A percentile compares a stretch with the other conserved stretches of the same genome.
phyloP scores from a whole-genome alignment of 1,140 invertebrate genomes.

The Hyposmocoma kahamanoa region DNA sequence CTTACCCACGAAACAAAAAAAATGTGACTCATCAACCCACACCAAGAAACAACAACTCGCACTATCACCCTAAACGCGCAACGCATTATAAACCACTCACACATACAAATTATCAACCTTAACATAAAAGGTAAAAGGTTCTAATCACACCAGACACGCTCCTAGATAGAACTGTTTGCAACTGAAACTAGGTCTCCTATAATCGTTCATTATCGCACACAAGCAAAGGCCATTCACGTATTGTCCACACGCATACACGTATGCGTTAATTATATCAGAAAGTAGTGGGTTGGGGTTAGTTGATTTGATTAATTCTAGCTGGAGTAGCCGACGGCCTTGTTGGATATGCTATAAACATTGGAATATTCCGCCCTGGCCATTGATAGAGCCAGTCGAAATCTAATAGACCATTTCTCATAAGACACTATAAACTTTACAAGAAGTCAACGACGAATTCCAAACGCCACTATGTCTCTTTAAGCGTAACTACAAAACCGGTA shows the following conservation, averaged over 20 bases:
- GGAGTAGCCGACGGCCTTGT: conserved; percentile 55
- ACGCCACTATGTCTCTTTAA: too few species aligned
- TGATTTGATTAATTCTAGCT: conserved; percentile 72
- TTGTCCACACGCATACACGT: conserved; percentile 62
- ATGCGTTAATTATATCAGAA: conserved; percentile 71
- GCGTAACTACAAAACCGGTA: too few species aligned
- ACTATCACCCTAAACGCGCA: conserved; percentile 28
- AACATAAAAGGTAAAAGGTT: conserved; percentile 43
- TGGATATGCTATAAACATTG: conserved; percentile 54
- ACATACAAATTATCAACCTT: conserved; percentile 53
- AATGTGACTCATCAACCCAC: conserved; percentile 73
- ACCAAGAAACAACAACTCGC: conserved; percentile 51
- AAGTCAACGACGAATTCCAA: too few species aligned
- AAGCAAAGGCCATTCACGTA: conserved; percentile 46
- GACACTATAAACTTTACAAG: too few species aligned
- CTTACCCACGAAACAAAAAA: conserved; percentile 72
- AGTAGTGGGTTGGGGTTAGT: conserved; percentile 67
- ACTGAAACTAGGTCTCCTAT: conserved; percentile 52
- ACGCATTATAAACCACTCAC: conserved; percentile 32
- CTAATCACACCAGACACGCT: conserved; percentile 28
- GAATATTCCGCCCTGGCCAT: conserved; percentile 42
- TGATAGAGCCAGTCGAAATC: conserved; percentile 18
- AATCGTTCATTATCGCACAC: conserved; percentile 72
- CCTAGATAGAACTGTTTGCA: conserved; percentile 34
- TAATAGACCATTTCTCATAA: conserved; percentile 26